Evolutionary conservation across 2,888 invertebrate species (phyloP).

Genomic region (Polydrusus pterygomalis): DNA sequence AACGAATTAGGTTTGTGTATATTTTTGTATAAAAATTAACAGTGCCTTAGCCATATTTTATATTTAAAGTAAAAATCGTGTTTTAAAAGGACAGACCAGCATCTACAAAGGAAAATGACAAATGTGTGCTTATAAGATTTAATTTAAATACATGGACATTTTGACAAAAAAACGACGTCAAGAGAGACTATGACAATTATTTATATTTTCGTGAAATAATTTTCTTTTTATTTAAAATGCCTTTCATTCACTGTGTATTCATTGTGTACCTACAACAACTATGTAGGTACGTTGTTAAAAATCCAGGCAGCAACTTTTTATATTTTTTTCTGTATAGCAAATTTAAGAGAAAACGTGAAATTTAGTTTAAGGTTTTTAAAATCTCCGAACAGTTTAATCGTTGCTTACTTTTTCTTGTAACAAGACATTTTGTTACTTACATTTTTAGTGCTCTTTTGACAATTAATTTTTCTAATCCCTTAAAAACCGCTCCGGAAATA

Average conservation of each 20-base stretch:
- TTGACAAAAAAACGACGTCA: not conserved
- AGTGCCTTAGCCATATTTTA: no score
- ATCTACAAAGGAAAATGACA: no score
- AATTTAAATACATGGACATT: not conserved
- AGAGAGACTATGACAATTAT: constrained; percentile 2
- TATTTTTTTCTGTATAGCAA: not conserved
- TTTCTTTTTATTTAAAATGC: constrained; percentile 11
- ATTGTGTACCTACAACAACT: not conserved
- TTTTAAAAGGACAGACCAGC: no score
- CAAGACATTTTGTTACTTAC: not conserved
- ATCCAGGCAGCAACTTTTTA: not conserved
- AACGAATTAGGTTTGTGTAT: no score
- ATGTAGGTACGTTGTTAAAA: not conserved
- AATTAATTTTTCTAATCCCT: no score
- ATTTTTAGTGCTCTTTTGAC: no score
- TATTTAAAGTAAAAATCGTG: no score
- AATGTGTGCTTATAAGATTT: no score
- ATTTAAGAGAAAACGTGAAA: not conserved
- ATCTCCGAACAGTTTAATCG: not conserved
- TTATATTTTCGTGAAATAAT: constrained; percentile 11
- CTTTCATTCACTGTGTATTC: constrained; percentile 8
- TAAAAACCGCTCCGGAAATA: no score
- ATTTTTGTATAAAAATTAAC: no score
- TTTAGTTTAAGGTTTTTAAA: not conserved
- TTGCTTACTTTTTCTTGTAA: not conserved